Conservation (phyloP, 2,888 invertebrate species). For the Epistrophella euchroma region DNA sequence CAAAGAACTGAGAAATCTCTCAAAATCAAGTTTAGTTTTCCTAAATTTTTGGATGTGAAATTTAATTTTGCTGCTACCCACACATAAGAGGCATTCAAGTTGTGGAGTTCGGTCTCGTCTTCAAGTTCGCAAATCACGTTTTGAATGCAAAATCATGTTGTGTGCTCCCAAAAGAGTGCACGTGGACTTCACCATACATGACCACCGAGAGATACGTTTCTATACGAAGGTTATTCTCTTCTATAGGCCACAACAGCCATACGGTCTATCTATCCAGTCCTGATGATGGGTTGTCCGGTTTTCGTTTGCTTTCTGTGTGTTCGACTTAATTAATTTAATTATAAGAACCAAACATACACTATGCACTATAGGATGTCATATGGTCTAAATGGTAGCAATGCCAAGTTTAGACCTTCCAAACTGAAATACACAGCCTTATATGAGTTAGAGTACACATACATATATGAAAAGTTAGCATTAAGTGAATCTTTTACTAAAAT, state of each 20-base stretch:
- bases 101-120: background rate
- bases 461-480: background rate
- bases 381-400: background rate
- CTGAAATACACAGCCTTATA: conserved; percentile 24
- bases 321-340: conserved; percentile 77
- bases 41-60: conserved; percentile 19
- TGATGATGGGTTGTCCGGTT: conserved; percentile 29
- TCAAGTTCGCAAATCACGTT: conserved; percentile 52
- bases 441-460: background rate
- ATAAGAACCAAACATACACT: conserved; percentile 47
- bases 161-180: conserved; percentile 49
- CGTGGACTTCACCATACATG: conserved; percentile 40
- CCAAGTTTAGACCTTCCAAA: conserved; percentile 32
- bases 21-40: conserved; percentile 70
- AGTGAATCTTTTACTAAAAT: conserved; percentile 37
- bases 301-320: conserved; percentile 30
- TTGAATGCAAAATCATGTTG: conserved; percentile 75
- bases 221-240: conserved; percentile 37
- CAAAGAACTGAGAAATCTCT: conserved; percentile 54
- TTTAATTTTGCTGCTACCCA: conserved; percentile 47
- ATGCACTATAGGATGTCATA: conserved; percentile 15
- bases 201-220: conserved; percentile 7
- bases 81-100: conserved; percentile 1
- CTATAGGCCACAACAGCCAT: background rate
- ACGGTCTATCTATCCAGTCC: conserved; percentile 55